These are phyloP conservation scores for Drosophila melanica DNA, from an alignment of 1,140 invertebrate species.

Conservation along the genomic window DNA sequence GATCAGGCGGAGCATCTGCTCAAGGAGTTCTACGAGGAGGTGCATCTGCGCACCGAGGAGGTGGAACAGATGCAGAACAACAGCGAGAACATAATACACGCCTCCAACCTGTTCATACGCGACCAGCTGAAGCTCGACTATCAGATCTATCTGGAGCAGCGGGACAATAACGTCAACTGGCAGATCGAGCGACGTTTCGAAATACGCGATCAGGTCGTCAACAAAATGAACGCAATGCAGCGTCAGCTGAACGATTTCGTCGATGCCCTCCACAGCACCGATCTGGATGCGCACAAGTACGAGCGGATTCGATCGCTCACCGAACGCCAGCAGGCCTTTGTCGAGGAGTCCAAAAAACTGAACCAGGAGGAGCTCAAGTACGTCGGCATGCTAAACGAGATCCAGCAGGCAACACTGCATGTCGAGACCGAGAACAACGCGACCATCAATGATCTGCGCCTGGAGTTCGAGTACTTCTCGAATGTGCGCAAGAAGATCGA, in stretches of 20 bases:
- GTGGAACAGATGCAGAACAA: conserved; percentile 59
- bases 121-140: conserved; percentile 63
- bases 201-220: conserved; percentile 63
- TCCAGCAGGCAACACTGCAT: conserved; percentile 58
- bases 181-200: conserved; percentile 69
- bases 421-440: conserved; percentile 62
- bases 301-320: conserved; percentile 63
- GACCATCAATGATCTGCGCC: conserved; percentile 59
- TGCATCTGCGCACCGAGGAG: conserved; percentile 59
- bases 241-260: conserved; percentile 65
- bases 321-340: conserved; percentile 66
- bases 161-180: conserved; percentile 64
- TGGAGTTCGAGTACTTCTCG: conserved; percentile 70
- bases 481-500: conserved; percentile 73
- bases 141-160: conserved; percentile 68
- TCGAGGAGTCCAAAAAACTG: conserved; percentile 59
- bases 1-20: conserved; percentile 68
- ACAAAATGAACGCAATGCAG: conserved; percentile 62
- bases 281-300: conserved; percentile 72
- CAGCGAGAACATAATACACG: conserved; percentile 73
- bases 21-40: conserved; percentile 67
- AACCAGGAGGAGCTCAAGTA: conserved; percentile 57
- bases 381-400: conserved; percentile 32
- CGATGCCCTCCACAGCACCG: conserved; percentile 56
- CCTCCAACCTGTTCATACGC: conserved; percentile 60